A percentile compares a stretch with the other conserved stretches of the same genome.
phyloP scores from a whole-genome alignment of 2,113 vertebrate genomes.

The Poecilia latipinna region DNA sequence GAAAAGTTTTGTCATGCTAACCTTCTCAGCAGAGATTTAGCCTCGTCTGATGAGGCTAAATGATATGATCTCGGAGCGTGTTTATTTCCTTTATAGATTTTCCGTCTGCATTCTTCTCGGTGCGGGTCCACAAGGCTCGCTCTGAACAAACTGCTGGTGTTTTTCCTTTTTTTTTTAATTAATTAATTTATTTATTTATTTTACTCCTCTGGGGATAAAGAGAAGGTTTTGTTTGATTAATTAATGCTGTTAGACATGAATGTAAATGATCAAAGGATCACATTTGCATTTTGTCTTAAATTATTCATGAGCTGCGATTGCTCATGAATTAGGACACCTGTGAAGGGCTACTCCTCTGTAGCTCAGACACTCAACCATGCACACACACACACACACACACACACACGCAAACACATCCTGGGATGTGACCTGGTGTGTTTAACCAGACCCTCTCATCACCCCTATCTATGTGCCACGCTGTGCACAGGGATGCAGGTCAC shows the following conservation, averaged over 20 bases:
- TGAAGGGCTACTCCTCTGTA: slow-evolving; percentile 51
- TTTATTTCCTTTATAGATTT: slow-evolving; percentile 45
- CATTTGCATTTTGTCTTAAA: slow-evolving; percentile 75
- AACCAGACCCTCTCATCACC: slow-evolving; percentile 61
- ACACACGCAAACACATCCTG: slow-evolving; percentile 23
- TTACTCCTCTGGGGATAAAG: slow-evolving; percentile 66
- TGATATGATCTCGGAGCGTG: slow-evolving; percentile 53
- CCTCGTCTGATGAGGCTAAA: slow-evolving; percentile 59
- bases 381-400: slow-evolving; percentile 14
- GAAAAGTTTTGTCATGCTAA: slow-evolving; percentile 37
- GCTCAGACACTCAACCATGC: slow-evolving; percentile 50
- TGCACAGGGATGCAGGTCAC: slow-evolving; percentile 69
- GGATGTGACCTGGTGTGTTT: slow-evolving; percentile 69
- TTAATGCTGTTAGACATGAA: slow-evolving; percentile 80
- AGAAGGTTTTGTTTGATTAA: slow-evolving; percentile 82
- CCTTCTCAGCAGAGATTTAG: slow-evolving; percentile 26
- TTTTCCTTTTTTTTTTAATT: slow-evolving; percentile 1
- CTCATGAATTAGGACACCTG: slow-evolving; percentile 78
- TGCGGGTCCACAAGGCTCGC: slow-evolving; percentile 20
- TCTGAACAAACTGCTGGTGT: slow-evolving; percentile 38
- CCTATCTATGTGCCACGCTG: slow-evolving; percentile 43
- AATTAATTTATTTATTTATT: slow-evolving; percentile 10
- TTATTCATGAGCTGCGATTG: slow-evolving; percentile 75
- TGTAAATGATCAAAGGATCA: slow-evolving; percentile 76
- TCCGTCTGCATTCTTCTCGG: slow-evolving; percentile 18